These are phyloP conservation scores for Dascillus cervinus DNA, from an alignment of 2,888 invertebrate species.

Conservation along the genomic window DNA sequence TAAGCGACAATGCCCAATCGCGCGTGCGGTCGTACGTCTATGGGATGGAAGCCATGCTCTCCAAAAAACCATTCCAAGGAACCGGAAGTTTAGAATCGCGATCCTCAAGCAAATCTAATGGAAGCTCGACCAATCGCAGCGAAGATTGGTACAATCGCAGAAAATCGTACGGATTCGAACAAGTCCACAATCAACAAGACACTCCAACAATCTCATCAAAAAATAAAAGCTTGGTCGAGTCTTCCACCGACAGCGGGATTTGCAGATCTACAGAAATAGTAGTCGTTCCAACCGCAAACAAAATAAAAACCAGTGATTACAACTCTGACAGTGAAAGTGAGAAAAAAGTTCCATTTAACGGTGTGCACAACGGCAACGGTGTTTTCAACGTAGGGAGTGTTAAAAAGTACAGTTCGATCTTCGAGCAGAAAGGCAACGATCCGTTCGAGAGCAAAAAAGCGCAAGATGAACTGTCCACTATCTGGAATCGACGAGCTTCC, in stretches of 20 bases:
- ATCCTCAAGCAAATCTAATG: conserved; percentile 36
- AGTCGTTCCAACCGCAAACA: conserved; percentile 35
- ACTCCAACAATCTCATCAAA: conserved; percentile 34
- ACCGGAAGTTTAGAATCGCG: conserved; percentile 45
- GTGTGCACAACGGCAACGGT: conserved; percentile 3
- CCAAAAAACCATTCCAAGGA: conserved; percentile 32
- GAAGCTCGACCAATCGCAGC: conserved; percentile 31
- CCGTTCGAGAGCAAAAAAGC: conserved; percentile 12
- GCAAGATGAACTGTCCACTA: conserved; percentile 16
- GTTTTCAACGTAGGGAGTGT: conserved; percentile 16
- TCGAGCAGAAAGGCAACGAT: conserved; percentile 22
- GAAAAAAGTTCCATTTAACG: conserved; percentile 10
- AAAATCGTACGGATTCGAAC: conserved; percentile 71
- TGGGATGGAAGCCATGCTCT: conserved; percentile 40
- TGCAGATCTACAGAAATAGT: conserved; percentile 65
- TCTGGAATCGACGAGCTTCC: conserved; percentile 15
- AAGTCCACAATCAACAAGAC: conserved; percentile 37
- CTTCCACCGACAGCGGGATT: conserved; percentile 72
- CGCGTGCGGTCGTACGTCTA: conserved; percentile 42
- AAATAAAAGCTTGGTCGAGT: conserved; percentile 54
- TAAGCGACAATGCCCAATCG: conserved; percentile 28
- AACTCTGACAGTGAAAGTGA: conserved; percentile 33
- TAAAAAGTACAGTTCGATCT: conserved; percentile 23
- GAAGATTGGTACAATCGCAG: conserved; percentile 67
- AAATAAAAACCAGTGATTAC: conserved; percentile 25